phyloP scores from a whole-genome alignment of 2,113 vertebrate species.

The Channa maculata region DNA sequence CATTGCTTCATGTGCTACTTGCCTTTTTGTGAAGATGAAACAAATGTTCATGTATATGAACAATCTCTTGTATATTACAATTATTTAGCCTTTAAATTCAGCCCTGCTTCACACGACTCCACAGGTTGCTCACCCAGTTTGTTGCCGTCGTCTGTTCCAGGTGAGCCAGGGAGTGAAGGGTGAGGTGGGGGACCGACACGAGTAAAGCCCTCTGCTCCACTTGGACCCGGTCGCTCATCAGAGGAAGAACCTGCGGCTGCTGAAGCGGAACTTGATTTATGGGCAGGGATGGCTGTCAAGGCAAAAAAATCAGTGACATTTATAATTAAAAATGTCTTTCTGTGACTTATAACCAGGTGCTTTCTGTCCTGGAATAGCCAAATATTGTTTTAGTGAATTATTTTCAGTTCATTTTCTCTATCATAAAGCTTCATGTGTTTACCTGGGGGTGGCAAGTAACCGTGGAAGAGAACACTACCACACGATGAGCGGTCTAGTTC shows the following conservation, averaged over 20 bases:
- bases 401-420: conserved; percentile 10
- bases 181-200: conserved; percentile 79
- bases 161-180: conserved; percentile 81
- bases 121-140: conserved; percentile 84
- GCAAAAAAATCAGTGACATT: not conserved
- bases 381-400: not conserved
- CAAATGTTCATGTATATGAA: not conserved
- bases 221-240: conserved; percentile 83
- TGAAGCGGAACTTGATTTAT: conserved; percentile 72
- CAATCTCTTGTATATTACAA: not conserved
- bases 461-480: conserved; percentile 97
- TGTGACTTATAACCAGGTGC: not conserved
- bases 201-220: conserved; percentile 82
- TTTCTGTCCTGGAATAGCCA: not conserved
- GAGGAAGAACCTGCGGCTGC: conserved; percentile 63
- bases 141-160: conserved; percentile 80
- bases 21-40: not conserved
- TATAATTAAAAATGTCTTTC: not conserved
- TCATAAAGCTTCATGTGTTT: conserved; percentile 9
- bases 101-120: not conserved
- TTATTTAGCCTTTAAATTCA: not conserved
- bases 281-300: conserved; percentile 87
- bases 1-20: not conserved
- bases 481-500: conserved; percentile 97
- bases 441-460: conserved; percentile 97